Evolutionary conservation across 2,888 invertebrate species (phyloP).

Genomic region (Drosophila hawaiiensis): DNA sequence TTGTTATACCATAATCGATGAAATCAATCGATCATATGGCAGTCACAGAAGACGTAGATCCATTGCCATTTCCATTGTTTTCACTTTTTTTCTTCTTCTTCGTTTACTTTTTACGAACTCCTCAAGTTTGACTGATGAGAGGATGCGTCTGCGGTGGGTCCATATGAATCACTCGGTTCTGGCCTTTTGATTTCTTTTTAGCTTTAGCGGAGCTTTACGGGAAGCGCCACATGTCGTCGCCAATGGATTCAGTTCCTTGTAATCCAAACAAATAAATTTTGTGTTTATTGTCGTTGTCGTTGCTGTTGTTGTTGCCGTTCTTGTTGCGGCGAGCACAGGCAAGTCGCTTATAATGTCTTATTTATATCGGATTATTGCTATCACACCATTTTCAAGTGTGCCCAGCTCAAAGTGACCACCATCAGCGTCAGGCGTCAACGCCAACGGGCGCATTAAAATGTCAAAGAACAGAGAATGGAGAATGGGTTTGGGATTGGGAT

Average conservation of each 20-base stretch:
- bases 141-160: constrained; percentile 60
- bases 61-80: constrained; percentile 60
- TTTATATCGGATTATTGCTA: constrained; percentile 79
- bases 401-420: constrained; percentile 69
- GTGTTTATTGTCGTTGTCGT: constrained; percentile 52
- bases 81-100: constrained; percentile 57
- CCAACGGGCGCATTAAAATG: constrained; percentile 80
- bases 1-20: constrained; percentile 83
- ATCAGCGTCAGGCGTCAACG: constrained; percentile 74
- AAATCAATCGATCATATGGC: constrained; percentile 82
- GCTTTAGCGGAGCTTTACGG: constrained; percentile 37
- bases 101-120: constrained; percentile 3
- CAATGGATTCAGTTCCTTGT: constrained; percentile 62
- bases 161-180: constrained; percentile 50
- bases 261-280: constrained; percentile 63
- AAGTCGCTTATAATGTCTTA: constrained; percentile 73
- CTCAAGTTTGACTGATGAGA: constrained; percentile 65
- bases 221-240: constrained; percentile 76
- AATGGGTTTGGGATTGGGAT: constrained; percentile 15
- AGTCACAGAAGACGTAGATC: constrained; percentile 28
- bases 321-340: constrained; percentile 5
- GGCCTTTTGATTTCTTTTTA: constrained; percentile 19
- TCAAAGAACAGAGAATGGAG: constrained; percentile 61
- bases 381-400: constrained; percentile 75
- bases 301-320: constrained; percentile 8